Base-by-base conservation (phyloP, 2,797 vertebrate genomes). In the Anableps anableps region DNA sequence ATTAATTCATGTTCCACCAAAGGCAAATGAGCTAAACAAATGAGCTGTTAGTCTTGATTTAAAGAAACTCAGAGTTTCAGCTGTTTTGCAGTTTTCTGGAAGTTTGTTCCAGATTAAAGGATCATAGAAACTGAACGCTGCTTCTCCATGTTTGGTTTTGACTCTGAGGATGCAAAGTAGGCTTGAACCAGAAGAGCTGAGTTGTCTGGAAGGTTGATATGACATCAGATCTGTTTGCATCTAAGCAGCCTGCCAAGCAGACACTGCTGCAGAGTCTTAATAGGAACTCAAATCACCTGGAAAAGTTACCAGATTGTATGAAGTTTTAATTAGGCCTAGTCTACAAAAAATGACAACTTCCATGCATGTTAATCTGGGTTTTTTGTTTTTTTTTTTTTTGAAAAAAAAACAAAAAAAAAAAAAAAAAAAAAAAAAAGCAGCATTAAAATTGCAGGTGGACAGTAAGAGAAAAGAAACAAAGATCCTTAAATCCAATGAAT, bases 251-350 rank as follows among this genome's bases (percentile, higher is more conserved):
- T 89, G 88, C 84, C 85, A 90, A 81, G 75, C 80, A 87, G 87
- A 81, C 89, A 88, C 83, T 76, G 75, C 80, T 90, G 85, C 85
- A 86, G 86, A 86, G 91, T 94, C 94, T 93, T 92, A 94, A 92
- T 93, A 93, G 92, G 88, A 91, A 88, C 87, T 72, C 73, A 85
- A 88, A 91, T 93, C 91, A 92, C 83, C 62, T 78, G 84, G 78
- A 89, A 89, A 87, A 78, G 83, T 84, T 86, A 85, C 85, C 73
- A 88, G 88, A 90, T 90, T 88, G 87, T 89, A 64, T 84, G 62
- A 87, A 75, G 79, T 85, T 88, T 86, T 84, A 80, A 92, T 86
- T 87, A 87, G 83, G 53, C 77, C 53, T 11, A 34, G 55, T 75
- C 82, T 76, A 55, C 1, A 72, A 87, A 79, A 84, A 38, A 78